Evolutionary conservation across 2,113 vertebrate genomes (phyloP), one percentile per base, ranked within the genome.

Genomic region (Marmota flaviventris): DNA sequence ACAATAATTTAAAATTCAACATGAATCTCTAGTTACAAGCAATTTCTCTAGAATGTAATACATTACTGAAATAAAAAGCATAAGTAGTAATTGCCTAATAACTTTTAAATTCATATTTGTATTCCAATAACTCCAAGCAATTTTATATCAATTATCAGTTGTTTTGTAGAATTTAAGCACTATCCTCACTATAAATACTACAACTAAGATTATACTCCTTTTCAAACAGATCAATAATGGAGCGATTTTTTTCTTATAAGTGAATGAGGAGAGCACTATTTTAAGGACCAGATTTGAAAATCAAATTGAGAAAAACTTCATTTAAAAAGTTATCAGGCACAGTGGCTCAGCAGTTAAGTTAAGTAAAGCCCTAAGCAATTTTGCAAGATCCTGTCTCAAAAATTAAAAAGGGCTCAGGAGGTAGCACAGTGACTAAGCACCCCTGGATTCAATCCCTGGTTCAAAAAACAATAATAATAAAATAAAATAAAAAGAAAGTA

Each of bases 221-320:
- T 83, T 87, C 63, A 90, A 96, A 78, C 24, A 89, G 73, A 53
- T 81, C 79, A 92, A 56, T 25, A 89, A 91, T n/a, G 37, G 67
- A 92, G 67, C 89, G 8, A 32, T 45, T 89, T 93, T 51, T 97
- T 92, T 61, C 45, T 39, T 94, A 4, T 78, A 85, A 58, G 8
- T 72, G 24, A 95, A 87, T 83, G 70, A 89, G 67, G 39, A 91
- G 0, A 27, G 24, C 72, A 58, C 16, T 89, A 85, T 58, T 34
- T 69, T 94, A 95, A 96, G 67, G 48, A 72, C 39, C 69, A 85
- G 13, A 93, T 89, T 24, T 92, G 63, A 89, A 97, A 96, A 65
- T 89, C 63, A 97, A 97, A 96, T 70, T 73, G 72, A 89, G 27
- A 13, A 84, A 96, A 97, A 78, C 39, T n/a, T 85, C 53, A 89